A percentile compares a stretch with the other conserved stretches of the same genome.
Evolutionary conservation across 2,113 vertebrate species (phyloP).

Genomic region (Piliocolobus tephrosceles): DNA sequence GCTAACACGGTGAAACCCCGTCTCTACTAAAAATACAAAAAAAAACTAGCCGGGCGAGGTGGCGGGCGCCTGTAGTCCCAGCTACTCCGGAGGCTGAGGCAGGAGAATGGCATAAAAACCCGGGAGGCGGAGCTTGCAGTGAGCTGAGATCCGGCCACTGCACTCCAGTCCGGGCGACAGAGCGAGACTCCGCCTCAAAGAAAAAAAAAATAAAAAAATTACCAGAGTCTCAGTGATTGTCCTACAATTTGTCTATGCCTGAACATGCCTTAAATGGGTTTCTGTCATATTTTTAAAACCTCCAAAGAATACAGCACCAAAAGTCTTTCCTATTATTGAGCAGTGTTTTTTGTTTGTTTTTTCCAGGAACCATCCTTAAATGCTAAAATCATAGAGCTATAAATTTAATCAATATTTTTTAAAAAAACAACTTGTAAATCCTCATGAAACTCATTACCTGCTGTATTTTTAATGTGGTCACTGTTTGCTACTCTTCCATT

Average conservation of each 20-base stretch:
- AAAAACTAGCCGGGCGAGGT: too few species aligned
- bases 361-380: constrained; percentile 4
- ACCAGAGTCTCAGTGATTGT: not conserved
- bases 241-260: not conserved
- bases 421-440: not conserved
- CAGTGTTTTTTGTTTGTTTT: not conserved
- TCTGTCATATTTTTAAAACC: not conserved
- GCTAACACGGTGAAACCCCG: too few species aligned
- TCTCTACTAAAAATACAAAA: too few species aligned
- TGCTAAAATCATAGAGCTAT: constrained; percentile 5
- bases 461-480: not conserved
- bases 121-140: too few species aligned
- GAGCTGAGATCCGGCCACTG: too few species aligned
- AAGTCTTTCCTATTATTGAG: not conserved
- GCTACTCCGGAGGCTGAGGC: too few species aligned
- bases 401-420: not conserved
- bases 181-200: too few species aligned
- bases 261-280: not conserved
- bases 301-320: not conserved
- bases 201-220: constrained; percentile 35
- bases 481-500: not conserved
- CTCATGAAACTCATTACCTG: not conserved
- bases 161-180: too few species aligned
- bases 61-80: too few species aligned
- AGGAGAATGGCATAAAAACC: too few species aligned